A percentile compares a stretch with the other conserved stretches of the same genome.
Conservation (phyloP, 2,113 vertebrate genomes). For the Willisornis vidua region DNA sequence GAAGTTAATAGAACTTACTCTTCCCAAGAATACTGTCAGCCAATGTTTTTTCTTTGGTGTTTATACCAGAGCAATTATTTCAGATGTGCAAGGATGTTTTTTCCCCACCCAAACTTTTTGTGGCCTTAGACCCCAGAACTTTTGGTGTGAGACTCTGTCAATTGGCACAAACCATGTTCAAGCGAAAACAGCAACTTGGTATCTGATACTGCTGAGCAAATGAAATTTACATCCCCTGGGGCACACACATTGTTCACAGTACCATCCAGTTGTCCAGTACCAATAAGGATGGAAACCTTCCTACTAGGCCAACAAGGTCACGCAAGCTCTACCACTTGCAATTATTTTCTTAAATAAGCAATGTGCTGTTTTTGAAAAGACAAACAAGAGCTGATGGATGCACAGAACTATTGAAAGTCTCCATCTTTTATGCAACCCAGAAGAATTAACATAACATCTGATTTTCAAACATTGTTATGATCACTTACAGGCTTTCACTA, state of each 20-base stretch:
- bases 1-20: background rate
- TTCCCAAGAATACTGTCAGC: background rate
- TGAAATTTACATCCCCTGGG: background rate
- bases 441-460: background rate
- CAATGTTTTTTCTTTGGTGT: background rate
- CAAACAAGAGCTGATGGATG: background rate
- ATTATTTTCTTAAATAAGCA: background rate
- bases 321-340: background rate
- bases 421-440: background rate
- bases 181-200: rapidly evolving
- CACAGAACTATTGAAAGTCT: background rate
- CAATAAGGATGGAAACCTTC: background rate
- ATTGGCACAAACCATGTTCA: background rate
- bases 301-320: background rate
- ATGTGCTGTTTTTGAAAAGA: background rate
- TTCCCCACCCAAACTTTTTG: rapidly evolving
- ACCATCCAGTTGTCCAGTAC: background rate
- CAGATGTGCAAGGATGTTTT: background rate
- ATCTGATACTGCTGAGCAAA: background rate
- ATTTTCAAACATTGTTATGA: background rate
- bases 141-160: background rate
- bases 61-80: background rate
- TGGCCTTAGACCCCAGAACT: background rate
- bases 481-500: background rate
- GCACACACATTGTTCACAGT: background rate